Conservation (phyloP, 2,113 vertebrate species). For the Delphinapterus leucas region DNA sequence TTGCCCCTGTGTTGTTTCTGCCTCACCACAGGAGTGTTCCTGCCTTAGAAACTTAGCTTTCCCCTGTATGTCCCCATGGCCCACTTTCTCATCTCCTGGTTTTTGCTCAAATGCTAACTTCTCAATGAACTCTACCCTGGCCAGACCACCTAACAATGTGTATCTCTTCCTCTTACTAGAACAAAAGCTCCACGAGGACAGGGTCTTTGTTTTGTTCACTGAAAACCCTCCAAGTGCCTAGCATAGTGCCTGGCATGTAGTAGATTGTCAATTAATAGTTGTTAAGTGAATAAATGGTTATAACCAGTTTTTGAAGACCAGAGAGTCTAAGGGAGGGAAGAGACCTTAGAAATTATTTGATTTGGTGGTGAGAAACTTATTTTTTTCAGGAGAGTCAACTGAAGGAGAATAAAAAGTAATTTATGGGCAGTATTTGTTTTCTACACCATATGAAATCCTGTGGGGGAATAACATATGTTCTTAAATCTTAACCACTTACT, state of each 20-base stretch:
- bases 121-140: background rate
- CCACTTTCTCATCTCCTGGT: background rate
- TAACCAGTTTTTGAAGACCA: background rate
- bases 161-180: background rate
- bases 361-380: background rate
- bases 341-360: constrained; percentile 4
- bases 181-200: background rate
- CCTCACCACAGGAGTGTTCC: background rate
- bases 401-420: background rate
- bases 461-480: background rate
- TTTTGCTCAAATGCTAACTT: background rate
- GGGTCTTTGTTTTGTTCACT: background rate
- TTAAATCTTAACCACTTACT: background rate
- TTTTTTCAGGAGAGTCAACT: background rate
- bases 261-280: background rate
- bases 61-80: background rate
- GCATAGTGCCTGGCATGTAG: background rate
- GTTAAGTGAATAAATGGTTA: background rate
- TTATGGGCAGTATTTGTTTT: background rate
- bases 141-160: background rate
- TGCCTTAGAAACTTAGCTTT: background rate
- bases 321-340: background rate
- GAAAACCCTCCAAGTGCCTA: background rate
- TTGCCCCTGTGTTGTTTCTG: background rate
- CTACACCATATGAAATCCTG: constrained; percentile 27